phyloP scores from a whole-genome alignment of 2,888 invertebrate species.

The Hydrotaea cyrtoneurina region DNA sequence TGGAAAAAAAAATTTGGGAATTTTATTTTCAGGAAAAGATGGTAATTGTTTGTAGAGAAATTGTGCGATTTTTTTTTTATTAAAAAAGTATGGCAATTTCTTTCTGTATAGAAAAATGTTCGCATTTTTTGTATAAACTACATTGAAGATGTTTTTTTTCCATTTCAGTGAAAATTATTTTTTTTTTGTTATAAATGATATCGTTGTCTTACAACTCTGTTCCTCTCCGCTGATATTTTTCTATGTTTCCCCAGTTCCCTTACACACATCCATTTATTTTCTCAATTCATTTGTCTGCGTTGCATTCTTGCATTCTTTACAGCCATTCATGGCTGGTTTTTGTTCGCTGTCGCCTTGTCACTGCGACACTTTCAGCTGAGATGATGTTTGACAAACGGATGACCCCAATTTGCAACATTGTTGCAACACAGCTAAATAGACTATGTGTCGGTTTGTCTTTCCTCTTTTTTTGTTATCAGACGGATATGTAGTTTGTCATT shows the following conservation, averaged over 20 bases:
- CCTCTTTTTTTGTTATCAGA: neutral
- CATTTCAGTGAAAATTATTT: too few relatives aligned
- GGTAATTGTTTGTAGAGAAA: too few relatives aligned
- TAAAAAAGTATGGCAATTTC: too few relatives aligned
- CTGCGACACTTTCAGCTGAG: slow-evolving; percentile 16
- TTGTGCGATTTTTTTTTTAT: too few relatives aligned
- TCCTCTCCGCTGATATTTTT: too few relatives aligned
- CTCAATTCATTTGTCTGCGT: slow-evolving; percentile 4
- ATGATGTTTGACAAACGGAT: slow-evolving; percentile 55
- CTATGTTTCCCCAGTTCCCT: neutral
- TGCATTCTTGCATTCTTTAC: neutral
- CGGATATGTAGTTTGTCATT: neutral
- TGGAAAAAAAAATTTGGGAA: too few relatives aligned
- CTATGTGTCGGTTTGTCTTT: neutral
- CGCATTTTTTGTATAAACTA: too few relatives aligned
- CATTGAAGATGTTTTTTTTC: too few relatives aligned
- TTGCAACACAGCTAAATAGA: neutral
- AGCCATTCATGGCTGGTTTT: neutral
- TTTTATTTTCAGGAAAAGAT: too few relatives aligned
- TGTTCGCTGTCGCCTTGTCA: neutral
- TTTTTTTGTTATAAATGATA: too few relatives aligned
- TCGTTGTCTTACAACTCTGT: too few relatives aligned
- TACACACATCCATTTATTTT: neutral
- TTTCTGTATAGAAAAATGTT: too few relatives aligned
- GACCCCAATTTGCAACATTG: slow-evolving; percentile 51